Conservation (phyloP, 2,113 vertebrate species). For the Herpailurus yagouaroundi region DNA sequence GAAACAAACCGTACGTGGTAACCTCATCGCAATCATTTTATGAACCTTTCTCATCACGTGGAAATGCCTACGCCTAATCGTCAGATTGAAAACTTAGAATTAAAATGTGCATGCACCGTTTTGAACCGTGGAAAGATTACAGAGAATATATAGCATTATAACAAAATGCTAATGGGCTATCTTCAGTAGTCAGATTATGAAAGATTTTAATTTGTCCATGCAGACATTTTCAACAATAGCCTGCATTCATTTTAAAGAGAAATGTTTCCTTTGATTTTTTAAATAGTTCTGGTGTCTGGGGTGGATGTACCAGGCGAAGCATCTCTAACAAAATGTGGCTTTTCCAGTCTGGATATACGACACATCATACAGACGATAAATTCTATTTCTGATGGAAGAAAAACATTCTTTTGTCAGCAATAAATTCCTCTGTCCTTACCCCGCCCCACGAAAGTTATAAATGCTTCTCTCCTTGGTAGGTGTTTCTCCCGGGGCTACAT, state of each 20-base stretch:
- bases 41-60: conserved; percentile 19
- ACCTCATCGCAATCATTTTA: conserved; percentile 4
- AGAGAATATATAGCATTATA: not conserved
- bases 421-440: not conserved
- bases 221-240: not conserved
- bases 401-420: conserved; percentile 46
- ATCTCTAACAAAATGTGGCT: not conserved
- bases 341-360: not conserved
- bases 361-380: not conserved
- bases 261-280: conserved; percentile 31
- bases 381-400: not conserved
- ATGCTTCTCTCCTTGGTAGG: not conserved
- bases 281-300: conserved; percentile 2
- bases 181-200: not conserved
- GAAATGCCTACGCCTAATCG: conserved; percentile 9
- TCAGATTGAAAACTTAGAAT: conserved; percentile 40
- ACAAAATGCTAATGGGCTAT: conserved; percentile 14
- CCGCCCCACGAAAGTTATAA: not conserved
- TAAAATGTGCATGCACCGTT: conserved; percentile 2
- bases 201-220: conserved; percentile 11
- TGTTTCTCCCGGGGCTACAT: conserved; percentile 58
- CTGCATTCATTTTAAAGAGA: not conserved
- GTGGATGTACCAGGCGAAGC: not conserved
- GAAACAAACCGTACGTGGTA: conserved; percentile 27
- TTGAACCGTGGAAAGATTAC: conserved; percentile 12